Evolutionary conservation across 2,113 vertebrate genomes (phyloP).

Genomic region (Phalacrocorax brasilianus): DNA sequence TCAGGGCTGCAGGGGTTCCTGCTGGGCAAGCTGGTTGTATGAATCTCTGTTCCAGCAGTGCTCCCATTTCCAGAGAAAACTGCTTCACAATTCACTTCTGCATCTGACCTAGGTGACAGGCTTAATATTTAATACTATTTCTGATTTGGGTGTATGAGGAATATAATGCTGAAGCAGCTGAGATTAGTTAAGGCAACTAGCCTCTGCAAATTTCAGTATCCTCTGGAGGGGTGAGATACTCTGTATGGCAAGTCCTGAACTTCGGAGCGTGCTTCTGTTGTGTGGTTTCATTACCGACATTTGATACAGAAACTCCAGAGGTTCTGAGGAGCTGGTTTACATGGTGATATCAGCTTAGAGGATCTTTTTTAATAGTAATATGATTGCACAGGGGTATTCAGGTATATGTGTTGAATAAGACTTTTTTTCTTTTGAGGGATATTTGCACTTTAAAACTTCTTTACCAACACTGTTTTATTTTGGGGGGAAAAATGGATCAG

Average conservation of each 20-base stretch:
- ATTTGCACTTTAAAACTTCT: neutral
- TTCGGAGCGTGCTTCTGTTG: neutral
- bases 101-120: neutral
- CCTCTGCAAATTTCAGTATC: neutral
- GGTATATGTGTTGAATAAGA: neutral
- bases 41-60: neutral
- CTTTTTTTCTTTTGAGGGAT: neutral
- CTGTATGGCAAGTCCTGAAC: neutral
- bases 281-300: neutral
- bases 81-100: neutral
- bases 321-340: neutral
- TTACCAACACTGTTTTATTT: neutral
- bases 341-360: neutral
- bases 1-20: neutral
- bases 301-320: neutral
- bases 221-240: neutral
- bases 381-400: neutral
- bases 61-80: neutral
- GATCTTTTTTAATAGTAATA: neutral
- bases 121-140: neutral
- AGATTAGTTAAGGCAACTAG: neutral
- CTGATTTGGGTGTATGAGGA: neutral
- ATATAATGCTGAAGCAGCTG: neutral
- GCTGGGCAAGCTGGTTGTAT: neutral
- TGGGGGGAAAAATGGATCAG: neutral